Conservation (phyloP, 2,113 vertebrate genomes). For the Grammomys dolichurus region DNA sequence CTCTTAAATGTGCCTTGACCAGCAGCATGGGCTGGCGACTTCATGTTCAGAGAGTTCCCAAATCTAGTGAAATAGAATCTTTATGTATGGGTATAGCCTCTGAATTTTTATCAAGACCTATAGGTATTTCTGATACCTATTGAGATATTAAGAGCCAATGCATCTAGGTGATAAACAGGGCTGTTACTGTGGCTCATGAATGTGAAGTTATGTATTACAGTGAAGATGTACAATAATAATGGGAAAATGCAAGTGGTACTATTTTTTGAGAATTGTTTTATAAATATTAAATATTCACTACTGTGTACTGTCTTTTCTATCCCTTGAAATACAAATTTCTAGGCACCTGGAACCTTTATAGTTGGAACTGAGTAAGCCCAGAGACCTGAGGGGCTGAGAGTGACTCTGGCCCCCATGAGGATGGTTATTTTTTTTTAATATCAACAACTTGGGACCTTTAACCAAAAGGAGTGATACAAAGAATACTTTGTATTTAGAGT, state of each 20-base stretch:
- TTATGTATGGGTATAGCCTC: neutral
- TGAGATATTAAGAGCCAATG: neutral
- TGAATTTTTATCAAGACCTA: neutral
- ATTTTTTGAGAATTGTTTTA: constrained; percentile 22
- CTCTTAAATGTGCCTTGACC: neutral
- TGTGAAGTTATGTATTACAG: neutral
- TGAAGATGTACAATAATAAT: neutral
- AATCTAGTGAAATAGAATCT: neutral
- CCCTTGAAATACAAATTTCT: constrained; percentile 14
- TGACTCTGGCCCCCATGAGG: neutral
- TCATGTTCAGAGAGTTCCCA: neutral
- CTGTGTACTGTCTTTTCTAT: neutral
- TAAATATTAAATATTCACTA: constrained; percentile 47
- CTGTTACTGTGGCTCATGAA: constrained; percentile 19
- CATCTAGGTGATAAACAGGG: neutral
- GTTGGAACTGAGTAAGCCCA: neutral
- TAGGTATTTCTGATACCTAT: neutral
- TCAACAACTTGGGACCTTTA: neutral
- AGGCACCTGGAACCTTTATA: neutral
- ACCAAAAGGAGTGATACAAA: neutral
- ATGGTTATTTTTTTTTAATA: neutral
- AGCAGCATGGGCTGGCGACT: neutral
- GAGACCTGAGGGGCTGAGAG: neutral
- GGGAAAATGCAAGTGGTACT: neutral
- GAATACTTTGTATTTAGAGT: neutral